Conservation (phyloP, 2,113 vertebrate genomes). For the Macrotus californicus region DNA sequence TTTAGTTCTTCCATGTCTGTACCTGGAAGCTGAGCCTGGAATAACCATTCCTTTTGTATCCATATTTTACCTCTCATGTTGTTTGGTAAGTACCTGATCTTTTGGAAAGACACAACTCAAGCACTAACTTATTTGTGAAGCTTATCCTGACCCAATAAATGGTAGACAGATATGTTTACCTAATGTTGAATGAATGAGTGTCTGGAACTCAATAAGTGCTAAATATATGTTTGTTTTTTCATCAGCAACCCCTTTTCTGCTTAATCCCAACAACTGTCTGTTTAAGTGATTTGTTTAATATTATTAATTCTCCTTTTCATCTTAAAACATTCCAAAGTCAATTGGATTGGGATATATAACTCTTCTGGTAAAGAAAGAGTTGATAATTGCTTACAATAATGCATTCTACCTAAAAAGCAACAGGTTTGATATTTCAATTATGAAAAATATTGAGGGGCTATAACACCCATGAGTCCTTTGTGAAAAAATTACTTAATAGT, state of each 20-base stretch:
- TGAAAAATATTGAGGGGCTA: not conserved
- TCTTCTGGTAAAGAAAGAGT: not conserved
- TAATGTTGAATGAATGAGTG: constrained; percentile 1
- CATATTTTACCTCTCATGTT: not conserved
- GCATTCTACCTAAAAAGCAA: not conserved
- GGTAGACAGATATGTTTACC: not conserved
- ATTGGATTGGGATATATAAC: not conserved
- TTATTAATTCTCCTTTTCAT: not conserved
- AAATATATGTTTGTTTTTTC: not conserved
- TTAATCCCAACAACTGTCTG: not conserved
- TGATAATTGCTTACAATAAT: not conserved
- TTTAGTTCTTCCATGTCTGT: not conserved
- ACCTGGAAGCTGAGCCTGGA: not conserved
- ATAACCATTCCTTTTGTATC: not conserved
- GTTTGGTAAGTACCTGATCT: not conserved
- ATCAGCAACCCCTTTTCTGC: not conserved
- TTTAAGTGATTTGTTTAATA: not conserved
- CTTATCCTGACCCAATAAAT: not conserved
- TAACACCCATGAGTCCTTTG: not conserved
- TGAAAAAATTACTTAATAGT: not conserved
- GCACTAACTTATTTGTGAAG: constrained; percentile 3
- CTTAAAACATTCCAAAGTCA: not conserved
- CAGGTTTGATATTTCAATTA: not conserved
- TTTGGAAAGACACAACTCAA: not conserved
- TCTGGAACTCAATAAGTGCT: not conserved